Base-by-base conservation (phyloP, 2,888 invertebrate species). In the Heteromurus nitidus region DNA sequence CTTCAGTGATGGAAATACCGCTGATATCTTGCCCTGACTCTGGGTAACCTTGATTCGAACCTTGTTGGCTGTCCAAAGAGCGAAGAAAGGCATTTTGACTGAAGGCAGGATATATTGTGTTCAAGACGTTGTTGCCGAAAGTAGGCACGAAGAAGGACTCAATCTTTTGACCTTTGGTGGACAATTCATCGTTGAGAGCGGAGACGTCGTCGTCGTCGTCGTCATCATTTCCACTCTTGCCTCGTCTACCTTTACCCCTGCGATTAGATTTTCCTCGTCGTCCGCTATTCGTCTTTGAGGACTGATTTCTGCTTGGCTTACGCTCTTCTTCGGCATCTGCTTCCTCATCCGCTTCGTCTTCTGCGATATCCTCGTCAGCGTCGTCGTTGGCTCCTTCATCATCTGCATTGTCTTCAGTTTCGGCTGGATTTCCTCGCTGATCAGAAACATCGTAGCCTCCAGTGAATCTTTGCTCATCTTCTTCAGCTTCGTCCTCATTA, bases 121-220 rank as follows among this genome's bases (percentile, higher is more conserved):
- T 74, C 5, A 74, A 26, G 9, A 74, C 74, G 18, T 64, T 64
- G 64, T 64, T 64, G 24, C 74, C 74, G 22, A 74, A 74, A 20
- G 74, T 64, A 1, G 74, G 74, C 7, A 64, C 31, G 18, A 13
- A 74, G 36, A 74, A n/a, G 2, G 72, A 62, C 16, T n/a, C 44
- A 62, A 72, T 24, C 3, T 62, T 72, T 44, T 60, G 62, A 1
- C 44, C 62, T 26, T 26, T 5, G 55, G 20, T 36, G 31, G 16
- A 13, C 36, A 24, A 55, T 2, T 18, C 26, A 18, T 2, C 3
- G 20, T 20, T 50, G n/a, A 50, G 20, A 55, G 11, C 18, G 30
- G 62, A 62, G 3, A 28, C 68, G 28, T 24, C n/a, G 7, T 55
- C 70, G 11, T 69, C 69, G 13, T 68, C 50, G 47, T 68, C 68